Conservation (phyloP, 2,888 invertebrate genomes). For the Tetheella fluctuosa region DNA sequence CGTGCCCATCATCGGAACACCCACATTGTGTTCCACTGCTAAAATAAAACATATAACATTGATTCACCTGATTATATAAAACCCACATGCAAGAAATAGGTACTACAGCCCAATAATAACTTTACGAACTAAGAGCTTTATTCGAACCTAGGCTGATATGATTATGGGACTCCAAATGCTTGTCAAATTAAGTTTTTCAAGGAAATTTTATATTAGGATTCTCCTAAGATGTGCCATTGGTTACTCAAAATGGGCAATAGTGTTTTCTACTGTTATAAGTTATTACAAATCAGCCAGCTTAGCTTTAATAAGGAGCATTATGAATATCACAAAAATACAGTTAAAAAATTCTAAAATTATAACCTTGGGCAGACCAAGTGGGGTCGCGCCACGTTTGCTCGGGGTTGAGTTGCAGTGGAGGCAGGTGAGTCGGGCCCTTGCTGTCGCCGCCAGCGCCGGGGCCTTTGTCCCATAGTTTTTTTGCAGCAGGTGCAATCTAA, state of each 20-base stretch:
- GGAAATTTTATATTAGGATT: too few relatives aligned
- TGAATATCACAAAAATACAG: too few relatives aligned
- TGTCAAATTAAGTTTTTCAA: too few relatives aligned
- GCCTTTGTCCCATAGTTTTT: conserved; percentile 95
- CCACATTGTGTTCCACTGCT: conserved; percentile 78
- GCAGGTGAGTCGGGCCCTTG: conserved; percentile 89
- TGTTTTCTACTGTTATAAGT: too few relatives aligned
- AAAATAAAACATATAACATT: conserved; percentile 26
- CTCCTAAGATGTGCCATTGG: too few relatives aligned
- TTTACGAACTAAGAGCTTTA: too few relatives aligned
- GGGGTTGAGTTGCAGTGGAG: conserved; percentile 88
- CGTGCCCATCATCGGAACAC: conserved; percentile 87
- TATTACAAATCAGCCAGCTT: too few relatives aligned
- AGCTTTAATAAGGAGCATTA: too few relatives aligned
- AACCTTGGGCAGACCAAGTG: conserved; percentile 96
- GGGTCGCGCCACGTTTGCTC: conserved; percentile 96
- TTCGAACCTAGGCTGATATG: too few relatives aligned
- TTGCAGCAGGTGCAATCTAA: conserved; percentile 96
- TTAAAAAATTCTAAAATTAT: conserved; percentile 28
- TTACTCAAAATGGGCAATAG: too few relatives aligned
- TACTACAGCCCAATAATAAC: too few relatives aligned
- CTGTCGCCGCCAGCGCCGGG: conserved; percentile 88
- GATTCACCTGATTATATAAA: conserved; percentile 1
- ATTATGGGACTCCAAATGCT: too few relatives aligned
- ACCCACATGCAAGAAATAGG: not conserved